These are phyloP conservation scores for Manis crassicaudata DNA, from an alignment of 2,797 vertebrate species.

Conservation along the genomic window DNA sequence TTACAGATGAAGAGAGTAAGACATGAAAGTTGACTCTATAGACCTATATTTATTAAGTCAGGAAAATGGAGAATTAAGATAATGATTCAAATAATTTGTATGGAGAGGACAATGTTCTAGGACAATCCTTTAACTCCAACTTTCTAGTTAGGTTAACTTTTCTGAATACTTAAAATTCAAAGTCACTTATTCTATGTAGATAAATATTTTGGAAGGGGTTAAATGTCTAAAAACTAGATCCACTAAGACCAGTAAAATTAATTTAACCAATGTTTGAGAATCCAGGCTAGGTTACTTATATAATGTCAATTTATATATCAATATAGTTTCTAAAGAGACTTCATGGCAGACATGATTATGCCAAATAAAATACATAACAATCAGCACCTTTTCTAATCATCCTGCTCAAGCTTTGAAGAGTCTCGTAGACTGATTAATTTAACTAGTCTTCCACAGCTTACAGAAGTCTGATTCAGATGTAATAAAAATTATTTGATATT, in stretches of 20 bases:
- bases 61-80: background rate
- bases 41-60: background rate
- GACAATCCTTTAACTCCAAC: background rate
- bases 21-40: background rate
- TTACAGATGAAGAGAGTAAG: background rate
- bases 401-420: constrained; percentile 89
- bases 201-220: background rate
- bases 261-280: background rate
- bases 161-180: background rate
- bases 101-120: background rate
- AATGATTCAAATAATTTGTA: background rate
- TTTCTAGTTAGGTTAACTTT: background rate
- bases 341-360: constrained; percentile 61
- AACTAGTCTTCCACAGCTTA: constrained; percentile 86
- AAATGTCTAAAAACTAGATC: background rate
- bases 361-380: constrained; percentile 82
- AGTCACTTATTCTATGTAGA: background rate
- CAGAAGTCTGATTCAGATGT: constrained; percentile 87
- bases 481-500: constrained; percentile 86
- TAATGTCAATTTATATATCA: background rate
- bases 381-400: constrained; percentile 88
- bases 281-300: background rate
- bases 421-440: constrained; percentile 89
- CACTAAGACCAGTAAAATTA: background rate
- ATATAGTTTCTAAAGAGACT: constrained; percentile 9